A percentile compares a stretch with the other conserved stretches of the same genome.
These are phyloP conservation scores for Polypedilum pembai DNA, from an alignment of 1,140 invertebrate genomes.

Conservation along the genomic window DNA sequence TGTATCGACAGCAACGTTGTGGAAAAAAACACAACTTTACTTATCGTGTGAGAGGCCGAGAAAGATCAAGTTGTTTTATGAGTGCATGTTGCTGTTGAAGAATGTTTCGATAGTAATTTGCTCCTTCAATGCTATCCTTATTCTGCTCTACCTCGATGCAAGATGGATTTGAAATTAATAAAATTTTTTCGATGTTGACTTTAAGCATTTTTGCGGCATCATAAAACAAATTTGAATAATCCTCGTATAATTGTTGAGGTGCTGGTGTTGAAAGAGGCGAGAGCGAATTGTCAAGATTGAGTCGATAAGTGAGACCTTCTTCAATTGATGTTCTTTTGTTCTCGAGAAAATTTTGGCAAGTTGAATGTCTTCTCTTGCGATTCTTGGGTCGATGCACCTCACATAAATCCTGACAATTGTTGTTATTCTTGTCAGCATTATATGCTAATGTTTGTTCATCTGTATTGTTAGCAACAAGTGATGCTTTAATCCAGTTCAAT, in stretches of 20 bases:
- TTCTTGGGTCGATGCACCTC: constrained; percentile 27
- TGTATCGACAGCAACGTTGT: background rate
- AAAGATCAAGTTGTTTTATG: background rate
- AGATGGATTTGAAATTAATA: background rate
- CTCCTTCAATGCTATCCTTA: constrained; percentile 4
- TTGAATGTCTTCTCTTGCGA: constrained; percentile 34
- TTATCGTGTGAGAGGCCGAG: constrained; percentile 14
- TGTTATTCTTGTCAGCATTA: background rate
- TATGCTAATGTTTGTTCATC: no score
- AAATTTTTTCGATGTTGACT: constrained; percentile 13
- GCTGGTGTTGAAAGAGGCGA: background rate
- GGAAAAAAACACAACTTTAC: background rate
- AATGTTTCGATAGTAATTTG: constrained; percentile 21
- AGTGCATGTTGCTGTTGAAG: background rate
- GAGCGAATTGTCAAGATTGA: background rate
- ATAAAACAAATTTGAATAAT: background rate
- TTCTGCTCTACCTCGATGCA: background rate
- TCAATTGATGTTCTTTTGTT: background rate
- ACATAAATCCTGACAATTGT: constrained; percentile 28
- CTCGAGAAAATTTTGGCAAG: constrained; percentile 33
- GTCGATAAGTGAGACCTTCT: background rate
- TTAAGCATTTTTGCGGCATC: constrained; percentile 17
- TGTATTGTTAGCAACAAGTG: background rate
- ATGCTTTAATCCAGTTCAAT: background rate
- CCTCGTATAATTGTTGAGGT: background rate